Evolutionary conservation across 2,113 vertebrate species (phyloP), one percentile per base, ranked within the genome.

Genomic region (Catharus fuscescens): DNA sequence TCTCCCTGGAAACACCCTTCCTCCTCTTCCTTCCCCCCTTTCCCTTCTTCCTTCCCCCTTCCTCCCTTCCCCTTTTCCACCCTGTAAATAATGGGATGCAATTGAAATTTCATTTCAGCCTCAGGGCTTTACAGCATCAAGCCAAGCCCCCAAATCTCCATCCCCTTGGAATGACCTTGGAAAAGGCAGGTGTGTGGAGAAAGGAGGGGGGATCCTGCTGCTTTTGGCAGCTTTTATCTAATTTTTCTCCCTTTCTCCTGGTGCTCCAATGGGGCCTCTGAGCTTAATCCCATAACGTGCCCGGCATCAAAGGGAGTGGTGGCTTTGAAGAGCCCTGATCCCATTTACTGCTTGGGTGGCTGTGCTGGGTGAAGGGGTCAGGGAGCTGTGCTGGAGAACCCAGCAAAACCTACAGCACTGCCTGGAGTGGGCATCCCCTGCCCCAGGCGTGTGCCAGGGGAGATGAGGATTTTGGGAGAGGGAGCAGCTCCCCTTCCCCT

Each of bases 311-410:
- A 92, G 86, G 54, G 44, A 83, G 67, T n/a, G 26, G 67, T 80
- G 77, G 23, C 86, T 91, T 95, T 84, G 94, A 91, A 87, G 69
- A 57, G 56, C 73, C 73, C 61, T 84, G 70, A 95, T 94, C 94
- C 85, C 88, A 28, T 93, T 95, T 92, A 3, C n/a, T 95, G 93
- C 88, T 69, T 56, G 88, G 82, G 72, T 84, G 87, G 34, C 69
- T 67, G 91, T 7, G 34, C 80, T 32, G 67, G 93, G 72, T 6
- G 28, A 69, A 32, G 90, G 67, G 67, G 24, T 40, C 9, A 9
- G 73, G 2, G 36, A 56, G 64, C 36, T 0, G 4, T 40, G 91
- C 64, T 78, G 64, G 54, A 53, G 54, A n/a, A n/a, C 32, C 73
- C 0, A 0, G 40, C 8, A 2, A 10, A 36, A 31, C 50, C 69